Evolutionary conservation across 2,888 invertebrate genomes (phyloP), one percentile per base, ranked within the genome.

Genomic region (Microctonus hyperodae): DNA sequence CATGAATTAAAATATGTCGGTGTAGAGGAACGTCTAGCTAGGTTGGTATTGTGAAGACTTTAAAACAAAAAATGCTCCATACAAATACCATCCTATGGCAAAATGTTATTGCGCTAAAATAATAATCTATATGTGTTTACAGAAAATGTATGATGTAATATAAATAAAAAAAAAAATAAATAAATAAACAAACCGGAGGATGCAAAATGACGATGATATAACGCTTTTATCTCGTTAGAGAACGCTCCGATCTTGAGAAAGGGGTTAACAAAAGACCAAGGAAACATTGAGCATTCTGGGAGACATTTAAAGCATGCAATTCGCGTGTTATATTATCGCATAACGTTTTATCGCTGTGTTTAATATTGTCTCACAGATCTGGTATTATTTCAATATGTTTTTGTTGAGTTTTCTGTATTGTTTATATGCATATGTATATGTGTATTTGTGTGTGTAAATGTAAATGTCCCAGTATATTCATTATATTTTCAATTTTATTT

Each of bases 231-330:
- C 68, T 77, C 74, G 67, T 77, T 75, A 73, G 73, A 69, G 70
- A 73, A 72, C 72, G 70, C 70, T 71, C 64, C 72, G 71, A 67
- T 68, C 70, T 73, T 72, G 70, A 56, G 53, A 67, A 63, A 65
- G 70, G 73, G 69, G 69, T 70, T 68, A 72, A 74, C 70, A 72
- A 75, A 76, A 78, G 79, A 81, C 79, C 77, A 78, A 79, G 80
- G 78, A 79, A 79, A 83, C 81, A 83, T 76, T 82, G 82, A 83
- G 81, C 83, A 83, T 83, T 83, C 83, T 79, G 79, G 77, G 76
- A 81, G 78, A 83, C 83, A 83, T 77, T 82, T 80, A 81, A 81
- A 82, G 83, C 83, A 83, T 83, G 83, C 83, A 83, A 75, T 80
- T 81, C 75, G 78, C 76, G 75, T 74, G 78, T 78, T 78, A 74